These are phyloP conservation scores for Macrotis lagotis DNA, from an alignment of 2,113 vertebrate genomes.

Conservation along the genomic window DNA sequence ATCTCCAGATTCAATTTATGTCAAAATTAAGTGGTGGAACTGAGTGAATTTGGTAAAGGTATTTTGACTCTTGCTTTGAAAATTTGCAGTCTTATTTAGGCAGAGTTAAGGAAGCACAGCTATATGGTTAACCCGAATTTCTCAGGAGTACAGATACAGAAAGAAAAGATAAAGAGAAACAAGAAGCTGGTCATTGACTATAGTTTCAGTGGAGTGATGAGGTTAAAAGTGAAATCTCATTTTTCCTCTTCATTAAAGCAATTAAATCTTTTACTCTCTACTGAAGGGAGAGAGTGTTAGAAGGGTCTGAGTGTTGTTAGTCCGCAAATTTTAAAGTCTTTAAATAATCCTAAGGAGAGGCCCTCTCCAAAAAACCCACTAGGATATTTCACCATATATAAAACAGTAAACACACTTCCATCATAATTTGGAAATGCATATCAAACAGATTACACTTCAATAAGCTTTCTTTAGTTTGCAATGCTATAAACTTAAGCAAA, in stretches of 20 bases:
- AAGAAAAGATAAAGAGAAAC: slow-evolving; percentile 79
- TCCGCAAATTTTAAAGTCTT: background rate
- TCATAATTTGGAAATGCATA: background rate
- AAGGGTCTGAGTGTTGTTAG: background rate
- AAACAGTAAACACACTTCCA: background rate
- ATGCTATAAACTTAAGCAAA: background rate
- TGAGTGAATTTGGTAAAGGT: slow-evolving; percentile 67
- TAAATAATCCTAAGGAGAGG: background rate
- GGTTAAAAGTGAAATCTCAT: background rate
- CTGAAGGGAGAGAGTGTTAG: background rate
- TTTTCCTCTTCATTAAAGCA: background rate
- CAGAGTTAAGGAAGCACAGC: slow-evolving; percentile 75
- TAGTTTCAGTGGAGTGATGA: slow-evolving; percentile 57
- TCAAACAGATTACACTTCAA: no score
- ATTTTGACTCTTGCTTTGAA: slow-evolving; percentile 52
- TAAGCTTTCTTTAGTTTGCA: background rate
- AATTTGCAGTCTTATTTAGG: slow-evolving; percentile 73
- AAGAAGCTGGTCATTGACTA: slow-evolving; percentile 80
- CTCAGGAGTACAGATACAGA: slow-evolving; percentile 86
- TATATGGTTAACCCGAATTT: slow-evolving; percentile 82
- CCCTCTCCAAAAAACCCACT: background rate
- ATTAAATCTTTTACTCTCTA: background rate
- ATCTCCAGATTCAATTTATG: slow-evolving; percentile 73
- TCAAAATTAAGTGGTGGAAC: slow-evolving; percentile 68
- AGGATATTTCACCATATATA: background rate